These are phyloP conservation scores for Cygnus buccinator DNA, from an alignment of 2,113 vertebrate genomes.

Conservation along the genomic window DNA sequence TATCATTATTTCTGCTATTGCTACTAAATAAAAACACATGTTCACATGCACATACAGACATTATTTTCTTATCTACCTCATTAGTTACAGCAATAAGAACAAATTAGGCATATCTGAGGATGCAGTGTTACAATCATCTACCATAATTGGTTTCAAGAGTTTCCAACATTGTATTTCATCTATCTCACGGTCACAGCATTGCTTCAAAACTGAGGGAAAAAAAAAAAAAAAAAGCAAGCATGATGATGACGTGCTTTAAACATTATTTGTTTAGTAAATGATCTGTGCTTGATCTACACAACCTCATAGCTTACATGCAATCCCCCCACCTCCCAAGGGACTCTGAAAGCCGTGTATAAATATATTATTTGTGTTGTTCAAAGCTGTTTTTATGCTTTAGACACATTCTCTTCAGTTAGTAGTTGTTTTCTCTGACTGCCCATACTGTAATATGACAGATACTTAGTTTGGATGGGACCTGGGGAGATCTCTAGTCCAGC, in stretches of 20 bases:
- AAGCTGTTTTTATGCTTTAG: background rate
- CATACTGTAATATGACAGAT: background rate
- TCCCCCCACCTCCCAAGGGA: background rate
- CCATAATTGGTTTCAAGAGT: slow-evolving; percentile 67
- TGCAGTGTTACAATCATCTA: slow-evolving; percentile 62
- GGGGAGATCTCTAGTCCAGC: background rate
- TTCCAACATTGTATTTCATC: slow-evolving; percentile 31
- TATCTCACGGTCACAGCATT: slow-evolving; percentile 23
- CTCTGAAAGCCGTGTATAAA: slow-evolving; percentile 41
- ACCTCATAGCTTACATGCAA: slow-evolving; percentile 40
- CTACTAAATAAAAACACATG: background rate
- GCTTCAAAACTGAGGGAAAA: slow-evolving; percentile 43
- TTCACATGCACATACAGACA: background rate
- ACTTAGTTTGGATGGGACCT: background rate
- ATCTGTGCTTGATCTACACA: background rate
- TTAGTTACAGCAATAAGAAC: slow-evolving; percentile 61
- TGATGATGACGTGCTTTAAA: no score
- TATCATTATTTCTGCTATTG: slow-evolving; percentile 3
- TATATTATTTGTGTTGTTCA: background rate
- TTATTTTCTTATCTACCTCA: slow-evolving; percentile 47
- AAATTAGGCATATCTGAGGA: slow-evolving; percentile 73
- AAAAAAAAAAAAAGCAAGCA: background rate
- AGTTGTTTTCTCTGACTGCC: background rate
- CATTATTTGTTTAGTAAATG: slow-evolving; percentile 59
- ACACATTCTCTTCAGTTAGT: background rate